Base-by-base conservation (phyloP, 2,888 invertebrate genomes). In the Eudasyphora cyanicolor region DNA sequence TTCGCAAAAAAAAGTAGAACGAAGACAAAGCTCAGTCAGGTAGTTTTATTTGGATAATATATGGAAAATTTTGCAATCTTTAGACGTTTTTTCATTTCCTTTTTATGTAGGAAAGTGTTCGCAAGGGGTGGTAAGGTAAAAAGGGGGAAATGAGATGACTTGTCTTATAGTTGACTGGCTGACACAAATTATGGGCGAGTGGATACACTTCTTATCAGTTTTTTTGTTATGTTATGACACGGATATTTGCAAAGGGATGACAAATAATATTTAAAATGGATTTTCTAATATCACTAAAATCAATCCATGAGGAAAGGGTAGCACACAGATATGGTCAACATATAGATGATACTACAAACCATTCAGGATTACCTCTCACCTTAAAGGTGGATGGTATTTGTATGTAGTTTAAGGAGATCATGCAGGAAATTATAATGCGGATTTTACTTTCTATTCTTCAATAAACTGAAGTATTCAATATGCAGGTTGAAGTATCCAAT, bases 51-150 rank as follows among this genome's bases (percentile, higher is more conserved):
- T 62, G 62, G n/a, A 17, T 32, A 62, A 17, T 35, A 29, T 62
- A 32, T 62, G 62, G 27, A 32, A 17, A 35, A 62, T 57, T 60
- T 62, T 62, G 62, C 62, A 32, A 62, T 35, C n/a, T 35, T 17
- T 32, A 35, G 29, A 60, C 2, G 12, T 49, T 45, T 24, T 24
- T 8, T 2, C 54, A 24, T 57, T 51, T 57, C 24, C 24, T 21
- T 21, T 24, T 24, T 24, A 57, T 10, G 54, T 21, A 3, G 12
- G 8, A 21, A 4, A 3, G 12, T 12, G 2, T 24, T 57, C 54
- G 8, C 5, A 45, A 10, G 21, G 24, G 27, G 24, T 10, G n/a
- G n/a, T n/a, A n/a, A n/a, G n/a, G n/a, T n/a, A n/a, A n/a, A n/a
- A n/a, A n/a, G n/a, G 27, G 54, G 21, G 10, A 24, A 12, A 14